Base-by-base conservation (phyloP, 2,797 vertebrate species). In the Lycodopsis pacificus region DNA sequence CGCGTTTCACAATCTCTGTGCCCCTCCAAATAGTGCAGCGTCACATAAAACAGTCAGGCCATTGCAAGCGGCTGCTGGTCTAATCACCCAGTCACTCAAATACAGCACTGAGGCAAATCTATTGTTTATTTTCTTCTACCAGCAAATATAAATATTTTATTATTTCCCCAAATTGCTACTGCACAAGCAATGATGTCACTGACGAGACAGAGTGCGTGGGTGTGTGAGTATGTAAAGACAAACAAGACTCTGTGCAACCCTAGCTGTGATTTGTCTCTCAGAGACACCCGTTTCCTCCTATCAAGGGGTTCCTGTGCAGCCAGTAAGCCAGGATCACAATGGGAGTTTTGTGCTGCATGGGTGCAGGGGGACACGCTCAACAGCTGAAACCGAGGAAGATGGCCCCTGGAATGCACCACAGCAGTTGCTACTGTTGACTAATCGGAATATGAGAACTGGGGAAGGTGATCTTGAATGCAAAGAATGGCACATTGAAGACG, bases 351-450 rank as follows among this genome's bases (percentile, higher is more conserved):
- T 97, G 95, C 95, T 94, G 93, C 88, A 73, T 90, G 91, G 95
- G 96, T 95, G 96, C 95, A 96, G 91, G 95, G 95, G 96, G 93
- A 92, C 82, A 89, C 87, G 77, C 90, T 94, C 95, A 98, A 97
- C 97, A 98, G 97, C 97, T 99, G 98, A 99, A 97, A 96, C 95
- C 92, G 94, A 89, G 94, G 97, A 96, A 98, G 97, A 97, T 97
- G 97, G 97, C 96, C 97, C 96, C 94, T 95, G 97, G 97, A 98
- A 98, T 97, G 96, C 95, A 93, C 86, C 92, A 86, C 95, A 96
- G 96, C 95, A 98, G 97, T 99, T 97, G 97, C 96, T 97, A 97
- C 96, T 97, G 97, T 98, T 98, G 97, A 98, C 97, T 97, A 97
- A 97, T 97, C 96, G 97, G 96, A 98, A 99, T 97, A 97, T 97